Conservation (phyloP, 2,888 invertebrate species). For the Lysandra bellargus region DNA sequence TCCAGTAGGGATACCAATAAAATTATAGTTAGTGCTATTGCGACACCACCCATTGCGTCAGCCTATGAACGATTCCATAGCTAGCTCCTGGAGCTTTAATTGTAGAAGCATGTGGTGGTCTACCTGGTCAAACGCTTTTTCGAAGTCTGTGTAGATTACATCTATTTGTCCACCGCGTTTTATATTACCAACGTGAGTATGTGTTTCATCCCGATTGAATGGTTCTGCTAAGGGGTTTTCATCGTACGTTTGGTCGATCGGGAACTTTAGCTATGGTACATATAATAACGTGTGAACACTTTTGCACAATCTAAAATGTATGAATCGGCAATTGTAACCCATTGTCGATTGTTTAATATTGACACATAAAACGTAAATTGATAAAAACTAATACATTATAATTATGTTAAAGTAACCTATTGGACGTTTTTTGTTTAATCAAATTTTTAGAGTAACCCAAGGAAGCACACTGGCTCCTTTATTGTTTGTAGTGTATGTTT, state of each 20-base stretch:
- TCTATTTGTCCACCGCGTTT: slow-evolving; percentile 37
- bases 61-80: slow-evolving; percentile 36
- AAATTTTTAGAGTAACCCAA: neutral
- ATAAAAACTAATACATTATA: neutral
- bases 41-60: slow-evolving; percentile 29
- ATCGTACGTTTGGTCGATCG: too few relatives aligned
- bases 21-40: slow-evolving; percentile 16
- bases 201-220: too few relatives aligned
- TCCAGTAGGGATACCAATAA: slow-evolving; percentile 37
- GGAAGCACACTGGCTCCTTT: neutral
- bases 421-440: neutral
- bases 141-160: slow-evolving; percentile 44
- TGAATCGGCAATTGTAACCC: neutral
- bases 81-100: slow-evolving; percentile 33
- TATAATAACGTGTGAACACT: neutral
- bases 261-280: neutral
- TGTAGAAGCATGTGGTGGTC: slow-evolving; percentile 36
- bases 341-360: slow-evolving; percentile 5
- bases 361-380: neutral
- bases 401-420: neutral
- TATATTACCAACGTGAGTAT: neutral
- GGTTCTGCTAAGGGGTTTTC: too few relatives aligned
- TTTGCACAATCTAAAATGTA: neutral
- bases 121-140: slow-evolving; percentile 43
- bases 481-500: neutral